Conservation (phyloP, 2,888 invertebrate genomes). For the Hypena proboscidalis region DNA sequence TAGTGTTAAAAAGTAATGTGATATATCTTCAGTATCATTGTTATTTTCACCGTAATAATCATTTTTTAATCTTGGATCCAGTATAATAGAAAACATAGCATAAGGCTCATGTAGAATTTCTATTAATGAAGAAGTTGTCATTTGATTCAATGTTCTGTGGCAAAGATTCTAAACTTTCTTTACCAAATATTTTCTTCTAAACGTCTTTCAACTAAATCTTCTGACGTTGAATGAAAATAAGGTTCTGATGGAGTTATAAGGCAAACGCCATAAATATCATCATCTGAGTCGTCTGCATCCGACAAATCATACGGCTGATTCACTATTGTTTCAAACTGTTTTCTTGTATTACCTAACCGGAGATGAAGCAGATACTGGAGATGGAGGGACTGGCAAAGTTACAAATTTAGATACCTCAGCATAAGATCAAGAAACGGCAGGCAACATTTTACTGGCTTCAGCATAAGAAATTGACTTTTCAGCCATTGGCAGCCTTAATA, state of each 20-base stretch:
- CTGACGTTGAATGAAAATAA: conserved; percentile 7
- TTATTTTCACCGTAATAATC: too few relatives aligned
- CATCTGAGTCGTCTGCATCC: conserved; percentile 1
- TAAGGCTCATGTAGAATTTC: conserved; percentile 10
- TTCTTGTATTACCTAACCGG: too few relatives aligned
- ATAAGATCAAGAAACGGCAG: too few relatives aligned
- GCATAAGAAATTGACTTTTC: too few relatives aligned
- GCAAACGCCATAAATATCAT: conserved; percentile 4
- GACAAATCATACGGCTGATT: conserved; percentile 2
- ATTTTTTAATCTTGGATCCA: too few relatives aligned
- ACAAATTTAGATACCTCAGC: too few relatives aligned
- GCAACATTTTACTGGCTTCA: too few relatives aligned
- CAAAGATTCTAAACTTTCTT: conserved; percentile 11
- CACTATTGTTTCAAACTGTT: conserved; percentile 12
- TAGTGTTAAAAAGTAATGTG: too few relatives aligned
- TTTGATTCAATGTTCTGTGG: conserved; percentile 5
- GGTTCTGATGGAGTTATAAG: conserved; percentile 11
- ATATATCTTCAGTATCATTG: too few relatives aligned
- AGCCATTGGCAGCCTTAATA: too few relatives aligned
- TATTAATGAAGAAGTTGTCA: conserved; percentile 5
- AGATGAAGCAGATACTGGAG: too few relatives aligned
- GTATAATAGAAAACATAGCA: background rate
- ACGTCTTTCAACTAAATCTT: conserved; percentile 11
- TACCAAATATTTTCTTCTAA: conserved; percentile 15
- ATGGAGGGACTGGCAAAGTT: too few relatives aligned